Evolutionary conservation across 2,113 vertebrate genomes (phyloP).

Genomic region (Eurystomus gularis): DNA sequence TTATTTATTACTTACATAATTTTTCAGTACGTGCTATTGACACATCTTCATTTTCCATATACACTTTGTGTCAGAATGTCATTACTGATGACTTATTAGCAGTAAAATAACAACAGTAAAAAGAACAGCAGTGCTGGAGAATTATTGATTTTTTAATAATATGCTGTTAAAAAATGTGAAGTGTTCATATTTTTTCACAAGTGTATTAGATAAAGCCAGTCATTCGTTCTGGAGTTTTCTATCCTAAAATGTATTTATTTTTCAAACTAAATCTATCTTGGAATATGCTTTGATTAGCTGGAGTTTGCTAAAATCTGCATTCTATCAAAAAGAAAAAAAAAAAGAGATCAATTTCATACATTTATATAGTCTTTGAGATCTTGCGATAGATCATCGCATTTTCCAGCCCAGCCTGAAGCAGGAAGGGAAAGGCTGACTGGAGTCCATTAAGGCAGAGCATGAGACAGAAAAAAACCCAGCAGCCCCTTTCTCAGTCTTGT

Average conservation of each 20-base stretch:
- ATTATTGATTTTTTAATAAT: background rate
- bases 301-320: background rate
- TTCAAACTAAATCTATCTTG: background rate
- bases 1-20: background rate
- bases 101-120: background rate
- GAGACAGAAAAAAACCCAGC: background rate
- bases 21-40: background rate
- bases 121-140: background rate
- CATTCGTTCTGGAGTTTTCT: background rate
- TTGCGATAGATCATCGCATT: background rate
- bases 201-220: background rate
- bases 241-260: background rate
- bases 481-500: background rate
- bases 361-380: background rate
- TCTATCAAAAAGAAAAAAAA: background rate
- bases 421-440: background rate
- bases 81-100: background rate
- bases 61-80: background rate
- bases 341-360: background rate
- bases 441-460: background rate
- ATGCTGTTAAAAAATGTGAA: background rate
- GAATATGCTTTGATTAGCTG: background rate
- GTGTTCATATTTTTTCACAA: background rate
- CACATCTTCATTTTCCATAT: background rate
- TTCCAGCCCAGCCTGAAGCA: background rate